A percentile compares a stretch with the other conserved stretches of the same genome.
phyloP scores from a whole-genome alignment of 2,797 vertebrate genomes.

The Naso thynnoides region DNA sequence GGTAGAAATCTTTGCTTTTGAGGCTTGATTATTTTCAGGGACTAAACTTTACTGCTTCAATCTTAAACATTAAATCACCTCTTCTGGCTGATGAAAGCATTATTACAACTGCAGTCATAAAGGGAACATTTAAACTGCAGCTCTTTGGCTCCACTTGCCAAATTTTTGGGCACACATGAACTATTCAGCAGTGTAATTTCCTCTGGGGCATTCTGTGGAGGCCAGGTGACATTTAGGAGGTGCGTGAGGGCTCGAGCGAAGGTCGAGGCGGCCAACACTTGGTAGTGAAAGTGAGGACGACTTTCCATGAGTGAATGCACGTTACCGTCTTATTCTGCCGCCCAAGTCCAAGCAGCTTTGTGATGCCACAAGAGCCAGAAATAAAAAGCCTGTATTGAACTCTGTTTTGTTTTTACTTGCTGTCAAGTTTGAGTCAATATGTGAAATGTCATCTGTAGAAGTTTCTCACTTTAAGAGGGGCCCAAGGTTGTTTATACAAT shows the following conservation, averaged over 20 bases:
- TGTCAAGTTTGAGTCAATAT: not conserved
- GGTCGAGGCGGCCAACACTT: not conserved
- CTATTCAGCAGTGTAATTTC: constrained; percentile 1
- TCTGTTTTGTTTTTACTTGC: not conserved
- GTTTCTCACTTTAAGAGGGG: not conserved
- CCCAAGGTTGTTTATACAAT: constrained; percentile 9
- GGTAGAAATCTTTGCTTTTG: not conserved
- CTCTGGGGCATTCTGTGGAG: not conserved
- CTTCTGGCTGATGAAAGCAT: not conserved
- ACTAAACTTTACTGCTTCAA: not conserved
- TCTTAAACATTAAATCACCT: not conserved
- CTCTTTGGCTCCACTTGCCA: not conserved
- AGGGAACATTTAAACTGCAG: not conserved
- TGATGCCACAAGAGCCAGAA: not conserved
- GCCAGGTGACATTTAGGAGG: constrained; percentile 11
- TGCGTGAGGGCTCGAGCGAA: not conserved
- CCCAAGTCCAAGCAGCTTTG: not conserved
- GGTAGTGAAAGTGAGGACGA: constrained; percentile 1
- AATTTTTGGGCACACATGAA: constrained; percentile 6
- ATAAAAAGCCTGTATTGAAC: constrained; percentile 15
- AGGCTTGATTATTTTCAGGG: not conserved
- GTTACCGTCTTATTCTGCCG: not conserved
- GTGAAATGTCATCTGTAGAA: constrained; percentile 28
- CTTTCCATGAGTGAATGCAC: not conserved
- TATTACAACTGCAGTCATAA: not conserved